Percentiles rank a stretch among this genome's conserved stretches.
phyloP scores from a whole-genome alignment of 2,888 invertebrate species.

The Metopia argyrocephala region DNA sequence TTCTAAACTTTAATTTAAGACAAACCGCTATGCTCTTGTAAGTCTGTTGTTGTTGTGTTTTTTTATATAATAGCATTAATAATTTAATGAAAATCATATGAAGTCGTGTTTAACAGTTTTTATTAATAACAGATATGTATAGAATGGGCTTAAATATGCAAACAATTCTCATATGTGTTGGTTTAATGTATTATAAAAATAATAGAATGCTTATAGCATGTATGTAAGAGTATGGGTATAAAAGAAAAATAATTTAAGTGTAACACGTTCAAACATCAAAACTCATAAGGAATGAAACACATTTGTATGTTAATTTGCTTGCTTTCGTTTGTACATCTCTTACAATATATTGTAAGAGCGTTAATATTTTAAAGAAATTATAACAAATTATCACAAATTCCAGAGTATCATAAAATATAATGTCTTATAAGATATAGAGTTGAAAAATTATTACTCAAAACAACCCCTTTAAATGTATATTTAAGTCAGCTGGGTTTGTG shows the following conservation, averaged over 20 bases:
- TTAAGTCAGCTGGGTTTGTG: no score
- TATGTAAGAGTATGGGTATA: not conserved
- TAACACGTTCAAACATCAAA: constrained; percentile 51
- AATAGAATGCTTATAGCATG: no score
- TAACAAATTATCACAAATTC: not conserved
- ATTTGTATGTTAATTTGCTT: constrained; percentile 61
- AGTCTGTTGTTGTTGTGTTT: no score
- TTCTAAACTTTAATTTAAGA: no score
- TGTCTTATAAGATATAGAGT: no score
- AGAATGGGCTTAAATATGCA: no score
- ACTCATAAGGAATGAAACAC: constrained; percentile 55
- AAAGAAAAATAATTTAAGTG: constrained; percentile 42
- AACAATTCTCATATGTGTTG: no score
- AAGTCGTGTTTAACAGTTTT: constrained; percentile 54
- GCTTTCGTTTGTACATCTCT: no score
- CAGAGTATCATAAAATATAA: not conserved
- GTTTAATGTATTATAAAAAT: no score
- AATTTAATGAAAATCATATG: constrained; percentile 22
- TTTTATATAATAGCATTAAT: not conserved
- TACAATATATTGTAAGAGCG: not conserved
- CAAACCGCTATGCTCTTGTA: no score
- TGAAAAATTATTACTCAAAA: no score
- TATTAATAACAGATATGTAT: constrained; percentile 38
- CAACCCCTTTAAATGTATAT: no score
- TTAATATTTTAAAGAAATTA: not conserved